Evolutionary conservation across 2,113 vertebrate species (phyloP), one percentile per base, ranked within the genome.

Genomic region (Mixornis gularis): DNA sequence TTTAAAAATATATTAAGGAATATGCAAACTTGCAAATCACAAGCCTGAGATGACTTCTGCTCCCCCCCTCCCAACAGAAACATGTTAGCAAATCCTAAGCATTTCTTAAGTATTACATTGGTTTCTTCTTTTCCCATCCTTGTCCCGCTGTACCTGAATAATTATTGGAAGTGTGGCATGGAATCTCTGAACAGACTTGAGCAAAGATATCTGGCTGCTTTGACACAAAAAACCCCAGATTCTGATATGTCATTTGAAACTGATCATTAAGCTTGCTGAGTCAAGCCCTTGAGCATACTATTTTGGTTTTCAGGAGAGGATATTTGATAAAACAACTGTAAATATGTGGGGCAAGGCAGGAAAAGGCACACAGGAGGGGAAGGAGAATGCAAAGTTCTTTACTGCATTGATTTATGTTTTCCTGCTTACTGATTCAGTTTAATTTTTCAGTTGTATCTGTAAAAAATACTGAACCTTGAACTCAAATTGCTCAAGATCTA

Each of bases 161-260:
- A 40, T 10, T 86, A 65, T 44, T 49, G 15, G 8, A 77, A 77
- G 7, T 15, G 8, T 48, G 11, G 22, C 1, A 2, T 32, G 17
- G 17, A 69, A 56, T 15, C 14, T 15, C 24, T 52, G 27, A 40
- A 71, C 9, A 52, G 44, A 25, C 6, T 38, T 14, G 30, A 79
- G 29, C 22, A 66, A 59, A 64, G 14, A 46, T 32, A 68, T 29
- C 12, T 22, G 8, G 10, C 7, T 8, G 3, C 17, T 77, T 52
- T 68, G 30, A 83, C 10, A 56, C 5, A 46, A 63, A 53, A 36
- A 29, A 1, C 4, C 0, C 6, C 1, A 0, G 8, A n/a, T 53
- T 73, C 51, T n/a, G 12, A 63, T 34, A 66, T 1, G 15, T 74
- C 10, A 48, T 69, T 49, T 72, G 11, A 76, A 85, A 34, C 6